phyloP scores from a whole-genome alignment of 2,888 invertebrate species.

The Nephrotoma guestfalica region DNA sequence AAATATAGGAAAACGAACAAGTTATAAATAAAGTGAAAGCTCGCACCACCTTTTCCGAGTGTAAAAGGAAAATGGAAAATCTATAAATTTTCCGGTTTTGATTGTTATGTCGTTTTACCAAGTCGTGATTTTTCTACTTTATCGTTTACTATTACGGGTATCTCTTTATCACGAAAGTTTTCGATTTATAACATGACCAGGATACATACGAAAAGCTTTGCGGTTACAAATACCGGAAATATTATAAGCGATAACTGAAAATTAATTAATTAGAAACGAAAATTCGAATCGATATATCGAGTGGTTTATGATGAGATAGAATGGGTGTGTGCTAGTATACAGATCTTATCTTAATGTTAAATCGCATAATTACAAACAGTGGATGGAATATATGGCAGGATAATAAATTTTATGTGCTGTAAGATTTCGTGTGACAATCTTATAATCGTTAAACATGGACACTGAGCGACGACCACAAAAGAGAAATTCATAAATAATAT shows the following conservation, averaged over 20 bases:
- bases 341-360: not conserved
- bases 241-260: not conserved
- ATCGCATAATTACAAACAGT: not conserved
- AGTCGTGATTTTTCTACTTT: not conserved
- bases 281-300: not conserved
- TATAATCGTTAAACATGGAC: not conserved
- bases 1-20: not conserved
- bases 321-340: not conserved
- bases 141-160: not conserved
- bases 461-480: not conserved
- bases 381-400: not conserved
- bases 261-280: not conserved
- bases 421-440: not conserved
- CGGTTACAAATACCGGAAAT: not conserved
- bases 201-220: not conserved
- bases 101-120: not conserved
- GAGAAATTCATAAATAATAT: not conserved
- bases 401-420: not conserved
- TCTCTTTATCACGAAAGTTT: not conserved
- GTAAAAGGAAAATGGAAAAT: not conserved
- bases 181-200: not conserved
- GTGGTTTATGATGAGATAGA: not conserved
- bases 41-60: not conserved
- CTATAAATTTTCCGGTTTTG: not conserved
- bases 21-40: not conserved